These are phyloP conservation scores for Stichopus chloronotus DNA, from an alignment of 35 echinoderm and acorn worm genomes.

Conservation along the genomic window DNA sequence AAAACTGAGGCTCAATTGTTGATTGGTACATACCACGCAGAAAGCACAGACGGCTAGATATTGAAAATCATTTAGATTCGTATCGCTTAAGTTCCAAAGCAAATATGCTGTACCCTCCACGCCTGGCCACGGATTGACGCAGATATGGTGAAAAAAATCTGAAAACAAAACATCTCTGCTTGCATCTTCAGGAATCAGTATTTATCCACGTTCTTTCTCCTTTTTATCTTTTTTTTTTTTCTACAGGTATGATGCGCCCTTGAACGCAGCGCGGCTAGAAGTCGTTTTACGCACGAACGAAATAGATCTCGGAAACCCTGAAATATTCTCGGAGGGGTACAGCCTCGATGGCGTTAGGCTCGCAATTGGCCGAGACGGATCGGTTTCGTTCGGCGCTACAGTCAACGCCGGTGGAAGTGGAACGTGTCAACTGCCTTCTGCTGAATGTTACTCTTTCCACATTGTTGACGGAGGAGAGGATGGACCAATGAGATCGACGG, in stretches of 20 bases:
- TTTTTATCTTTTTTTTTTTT: background rate
- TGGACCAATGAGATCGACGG: background rate
- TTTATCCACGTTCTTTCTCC: background rate
- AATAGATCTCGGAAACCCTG: background rate
- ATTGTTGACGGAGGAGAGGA: background rate
- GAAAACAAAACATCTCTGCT: too few species aligned
- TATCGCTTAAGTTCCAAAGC: too few species aligned
- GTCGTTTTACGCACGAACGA: background rate
- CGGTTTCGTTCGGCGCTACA: background rate
- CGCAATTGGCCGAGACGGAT: background rate
- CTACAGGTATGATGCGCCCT: constrained; percentile 20
- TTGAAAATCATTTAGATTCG: too few species aligned
- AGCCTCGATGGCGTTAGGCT: background rate
- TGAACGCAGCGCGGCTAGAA: background rate
- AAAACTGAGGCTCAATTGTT: too few species aligned
- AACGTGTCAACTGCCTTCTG: constrained; percentile 1
- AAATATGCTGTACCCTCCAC: too few species aligned
- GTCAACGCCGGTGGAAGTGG: background rate
- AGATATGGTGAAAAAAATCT: too few species aligned
- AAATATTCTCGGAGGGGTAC: constrained; percentile 25
- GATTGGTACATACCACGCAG: too few species aligned
- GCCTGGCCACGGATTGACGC: too few species aligned
- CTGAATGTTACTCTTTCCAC: constrained; percentile 25
- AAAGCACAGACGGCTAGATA: too few species aligned
- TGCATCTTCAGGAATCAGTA: too few species aligned